A percentile compares a stretch with the other conserved stretches of the same genome.
These are phyloP conservation scores for Orchestia grillus DNA, from an alignment of 1,140 invertebrate genomes.

Conservation along the genomic window DNA sequence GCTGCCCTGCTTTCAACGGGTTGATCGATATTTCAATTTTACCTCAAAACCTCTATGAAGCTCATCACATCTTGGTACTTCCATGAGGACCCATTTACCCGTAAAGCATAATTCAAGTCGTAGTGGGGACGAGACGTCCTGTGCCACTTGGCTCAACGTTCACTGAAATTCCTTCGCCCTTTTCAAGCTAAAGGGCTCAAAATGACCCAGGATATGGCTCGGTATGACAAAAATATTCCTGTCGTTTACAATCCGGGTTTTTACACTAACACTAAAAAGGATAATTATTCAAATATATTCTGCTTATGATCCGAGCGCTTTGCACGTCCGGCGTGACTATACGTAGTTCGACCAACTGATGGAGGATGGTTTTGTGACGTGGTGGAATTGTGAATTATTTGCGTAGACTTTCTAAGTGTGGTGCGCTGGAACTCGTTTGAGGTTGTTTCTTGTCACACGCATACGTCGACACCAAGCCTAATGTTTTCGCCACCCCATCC, in stretches of 20 bases:
- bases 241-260: neutral
- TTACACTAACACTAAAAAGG: neutral
- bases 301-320: neutral
- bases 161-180: neutral
- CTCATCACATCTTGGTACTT: too few species aligned
- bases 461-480: too few species aligned
- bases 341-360: neutral
- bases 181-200: neutral
- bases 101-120: neutral
- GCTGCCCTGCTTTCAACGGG: too few species aligned
- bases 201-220: neutral
- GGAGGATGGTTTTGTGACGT: neutral
- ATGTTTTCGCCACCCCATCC: too few species aligned
- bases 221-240: neutral
- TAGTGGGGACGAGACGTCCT: neutral
- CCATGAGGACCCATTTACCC: neutral
- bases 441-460: too few species aligned
- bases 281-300: neutral
- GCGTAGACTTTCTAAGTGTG: neutral
- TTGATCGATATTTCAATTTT: too few species aligned
- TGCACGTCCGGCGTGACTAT: neutral
- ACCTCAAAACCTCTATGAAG: too few species aligned
- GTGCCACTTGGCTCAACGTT: neutral
- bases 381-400: neutral
- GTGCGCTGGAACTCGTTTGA: neutral